Conservation (phyloP, 1,140 invertebrate genomes). For the Hycleus cichorii region DNA sequence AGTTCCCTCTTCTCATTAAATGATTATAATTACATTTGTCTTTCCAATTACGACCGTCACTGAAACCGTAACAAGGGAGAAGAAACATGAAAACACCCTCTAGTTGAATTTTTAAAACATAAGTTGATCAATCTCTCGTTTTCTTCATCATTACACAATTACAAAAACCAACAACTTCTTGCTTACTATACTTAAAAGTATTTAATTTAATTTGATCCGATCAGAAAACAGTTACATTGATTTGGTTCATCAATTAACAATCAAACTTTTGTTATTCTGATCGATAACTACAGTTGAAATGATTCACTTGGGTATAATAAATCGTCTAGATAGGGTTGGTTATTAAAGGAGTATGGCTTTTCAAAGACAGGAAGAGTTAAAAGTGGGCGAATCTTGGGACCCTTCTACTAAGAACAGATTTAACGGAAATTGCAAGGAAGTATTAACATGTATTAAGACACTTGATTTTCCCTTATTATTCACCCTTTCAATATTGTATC, state of each 20-base stretch:
- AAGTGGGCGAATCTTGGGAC: background rate
- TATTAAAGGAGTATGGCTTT: too few species aligned
- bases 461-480: slow-evolving; percentile 15
- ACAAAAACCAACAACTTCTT: slow-evolving; percentile 1
- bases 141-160: slow-evolving; percentile 21
- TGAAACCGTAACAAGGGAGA: slow-evolving; percentile 20
- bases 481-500: slow-evolving; percentile 12
- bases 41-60: slow-evolving; percentile 29
- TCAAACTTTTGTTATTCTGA: slow-evolving; percentile 6
- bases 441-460: slow-evolving; percentile 31
- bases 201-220: slow-evolving; percentile 4
- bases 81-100: slow-evolving; percentile 15
- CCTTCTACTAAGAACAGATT: background rate
- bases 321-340: too few species aligned
- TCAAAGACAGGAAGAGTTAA: too few species aligned
- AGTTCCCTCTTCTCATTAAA: slow-evolving; percentile 26
- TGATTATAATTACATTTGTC: slow-evolving; percentile 32
- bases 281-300: too few species aligned
- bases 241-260: slow-evolving; percentile 28
- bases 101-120: slow-evolving; percentile 22
- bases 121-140: slow-evolving; percentile 26
- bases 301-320: too few species aligned
- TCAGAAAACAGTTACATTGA: slow-evolving; percentile 2
- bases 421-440: slow-evolving; percentile 29
- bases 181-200: background rate